A percentile compares a stretch with the other conserved stretches of the same genome.
These are phyloP conservation scores for Lethenteron reissneri DNA, from an alignment of 2,113 vertebrate species.

Conservation along the genomic window DNA sequence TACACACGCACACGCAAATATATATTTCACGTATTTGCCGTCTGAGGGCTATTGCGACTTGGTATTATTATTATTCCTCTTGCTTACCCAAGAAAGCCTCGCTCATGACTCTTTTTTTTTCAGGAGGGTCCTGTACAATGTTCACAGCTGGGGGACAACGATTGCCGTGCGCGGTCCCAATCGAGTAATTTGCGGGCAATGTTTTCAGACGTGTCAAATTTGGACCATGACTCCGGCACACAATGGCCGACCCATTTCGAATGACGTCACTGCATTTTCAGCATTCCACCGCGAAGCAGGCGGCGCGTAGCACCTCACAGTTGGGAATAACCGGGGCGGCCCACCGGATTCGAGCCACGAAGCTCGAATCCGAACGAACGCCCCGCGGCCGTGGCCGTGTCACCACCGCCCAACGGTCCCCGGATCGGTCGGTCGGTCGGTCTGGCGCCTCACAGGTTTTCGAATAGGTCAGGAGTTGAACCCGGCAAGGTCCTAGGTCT, in stretches of 20 bases:
- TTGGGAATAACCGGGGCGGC: neutral
- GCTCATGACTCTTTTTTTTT: too few relatives aligned
- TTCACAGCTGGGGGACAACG: neutral
- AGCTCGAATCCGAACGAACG: neutral
- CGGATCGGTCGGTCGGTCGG: neutral
- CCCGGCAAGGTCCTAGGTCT: neutral
- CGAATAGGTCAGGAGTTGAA: neutral
- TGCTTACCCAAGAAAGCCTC: too few relatives aligned
- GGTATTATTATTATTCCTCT: too few relatives aligned
- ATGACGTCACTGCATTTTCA: neutral
- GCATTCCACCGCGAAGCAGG: neutral
- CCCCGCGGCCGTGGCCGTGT: neutral
- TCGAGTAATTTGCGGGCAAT: neutral
- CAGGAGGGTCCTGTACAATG: too few relatives aligned
- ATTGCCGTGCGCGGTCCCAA: neutral
- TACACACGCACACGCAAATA: too few relatives aligned
- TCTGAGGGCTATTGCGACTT: too few relatives aligned
- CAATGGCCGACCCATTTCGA: neutral
- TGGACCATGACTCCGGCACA: neutral
- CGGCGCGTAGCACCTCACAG: neutral
- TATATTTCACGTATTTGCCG: too few relatives aligned
- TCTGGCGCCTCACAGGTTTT: neutral
- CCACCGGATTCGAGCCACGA: neutral
- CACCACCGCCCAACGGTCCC: neutral
- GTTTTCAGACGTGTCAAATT: neutral